Conservation (phyloP, 2,888 invertebrate genomes). For the Drosophila pseudotalamancana region DNA sequence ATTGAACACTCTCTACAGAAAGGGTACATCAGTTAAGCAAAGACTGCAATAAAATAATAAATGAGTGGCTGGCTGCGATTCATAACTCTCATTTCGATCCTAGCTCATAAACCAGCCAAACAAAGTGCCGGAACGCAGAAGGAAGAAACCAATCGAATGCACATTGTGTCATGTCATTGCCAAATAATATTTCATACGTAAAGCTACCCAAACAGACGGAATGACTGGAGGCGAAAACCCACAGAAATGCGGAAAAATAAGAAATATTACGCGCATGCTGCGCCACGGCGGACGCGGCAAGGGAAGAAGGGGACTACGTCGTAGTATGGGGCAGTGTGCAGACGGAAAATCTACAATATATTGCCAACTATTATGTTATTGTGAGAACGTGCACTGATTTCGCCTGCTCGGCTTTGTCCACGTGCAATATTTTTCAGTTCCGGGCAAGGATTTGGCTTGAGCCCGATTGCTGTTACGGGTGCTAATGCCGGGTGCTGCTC, state of each 20-base stretch:
- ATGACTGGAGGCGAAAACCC: slow-evolving; percentile 16
- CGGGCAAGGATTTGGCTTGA: slow-evolving; percentile 25
- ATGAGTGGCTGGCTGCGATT: slow-evolving; percentile 1
- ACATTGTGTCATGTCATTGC: slow-evolving; percentile 64
- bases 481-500: not conserved
- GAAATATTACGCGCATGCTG: slow-evolving; percentile 48
- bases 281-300: not conserved
- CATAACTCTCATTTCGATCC: not conserved
- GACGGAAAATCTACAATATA: slow-evolving; percentile 64
- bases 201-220: slow-evolving; percentile 33
- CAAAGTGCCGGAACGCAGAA: slow-evolving; percentile 1
- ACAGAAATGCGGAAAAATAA: slow-evolving; percentile 58
- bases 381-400: slow-evolving; percentile 79
- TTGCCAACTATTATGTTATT: slow-evolving; percentile 80
- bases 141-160: slow-evolving; percentile 45
- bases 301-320: not conserved
- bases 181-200: slow-evolving; percentile 64
- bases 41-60: not conserved
- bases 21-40: not conserved
- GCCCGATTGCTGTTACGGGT: not conserved
- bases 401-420: slow-evolving; percentile 67
- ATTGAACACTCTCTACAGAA: too few species aligned
- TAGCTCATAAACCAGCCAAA: slow-evolving; percentile 20
- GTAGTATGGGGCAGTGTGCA: slow-evolving; percentile 31
- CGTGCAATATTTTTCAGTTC: slow-evolving; percentile 68